These are phyloP conservation scores for Acrobasis consociella DNA, from an alignment of 2,888 invertebrate species.

Conservation along the genomic window DNA sequence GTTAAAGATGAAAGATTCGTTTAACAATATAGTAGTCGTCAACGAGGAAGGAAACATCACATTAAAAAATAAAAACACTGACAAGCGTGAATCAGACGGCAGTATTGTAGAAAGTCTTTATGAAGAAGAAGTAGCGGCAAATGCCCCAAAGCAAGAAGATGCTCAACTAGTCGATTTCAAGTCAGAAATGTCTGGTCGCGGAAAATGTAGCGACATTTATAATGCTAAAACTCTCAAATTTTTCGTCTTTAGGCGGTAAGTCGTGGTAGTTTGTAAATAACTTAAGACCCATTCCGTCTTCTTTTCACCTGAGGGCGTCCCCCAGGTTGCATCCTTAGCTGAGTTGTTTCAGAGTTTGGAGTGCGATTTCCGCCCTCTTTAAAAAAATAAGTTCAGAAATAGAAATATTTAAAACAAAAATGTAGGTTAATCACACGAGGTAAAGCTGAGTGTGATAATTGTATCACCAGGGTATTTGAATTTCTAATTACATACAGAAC, in stretches of 20 bases:
- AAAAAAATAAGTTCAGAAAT: too few relatives aligned
- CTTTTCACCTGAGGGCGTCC: too few relatives aligned
- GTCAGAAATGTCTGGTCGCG: slow-evolving; percentile 49
- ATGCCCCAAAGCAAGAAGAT: background rate
- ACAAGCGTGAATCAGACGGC: slow-evolving; percentile 25
- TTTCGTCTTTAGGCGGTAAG: slow-evolving; percentile 65
- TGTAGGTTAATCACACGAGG: too few relatives aligned
- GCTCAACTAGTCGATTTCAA: slow-evolving; percentile 25
- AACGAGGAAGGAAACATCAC: slow-evolving; percentile 64
- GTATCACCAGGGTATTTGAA: too few relatives aligned
- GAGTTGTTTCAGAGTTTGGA: background rate
- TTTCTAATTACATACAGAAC: too few relatives aligned
- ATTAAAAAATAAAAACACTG: slow-evolving; percentile 45
- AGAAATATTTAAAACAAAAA: too few relatives aligned
- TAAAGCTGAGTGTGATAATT: too few relatives aligned
- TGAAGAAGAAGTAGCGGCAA: background rate
- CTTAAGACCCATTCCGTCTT: too few relatives aligned
- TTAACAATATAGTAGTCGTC: slow-evolving; percentile 55
- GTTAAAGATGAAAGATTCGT: slow-evolving; percentile 70
- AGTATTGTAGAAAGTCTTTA: background rate
- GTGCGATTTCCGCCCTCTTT: too few relatives aligned
- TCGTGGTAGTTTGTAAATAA: background rate
- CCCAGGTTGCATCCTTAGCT: too few relatives aligned
- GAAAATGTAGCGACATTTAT: slow-evolving; percentile 59
- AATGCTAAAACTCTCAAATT: slow-evolving; percentile 59